phyloP scores from a whole-genome alignment of 2,888 invertebrate species.

The Drosophila cognata region DNA sequence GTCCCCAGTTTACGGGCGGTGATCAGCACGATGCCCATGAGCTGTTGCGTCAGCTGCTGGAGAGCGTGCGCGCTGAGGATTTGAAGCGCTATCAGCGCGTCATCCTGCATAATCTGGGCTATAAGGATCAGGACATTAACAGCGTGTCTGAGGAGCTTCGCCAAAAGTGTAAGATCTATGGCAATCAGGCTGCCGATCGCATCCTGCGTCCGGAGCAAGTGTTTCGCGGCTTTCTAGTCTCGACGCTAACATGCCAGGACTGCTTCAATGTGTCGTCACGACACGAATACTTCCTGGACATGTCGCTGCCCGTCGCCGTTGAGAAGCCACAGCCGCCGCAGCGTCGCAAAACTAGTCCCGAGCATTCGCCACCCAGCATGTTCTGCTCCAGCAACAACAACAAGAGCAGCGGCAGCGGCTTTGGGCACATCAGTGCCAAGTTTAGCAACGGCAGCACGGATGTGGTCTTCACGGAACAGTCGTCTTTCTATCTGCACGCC shows the following conservation, averaged over 20 bases:
- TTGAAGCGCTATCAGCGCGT: slow-evolving; percentile 92
- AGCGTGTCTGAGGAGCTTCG: slow-evolving; percentile 91
- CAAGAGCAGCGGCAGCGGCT: not conserved
- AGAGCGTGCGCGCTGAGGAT: slow-evolving; percentile 92
- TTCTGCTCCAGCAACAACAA: not conserved
- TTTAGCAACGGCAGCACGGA: slow-evolving; percentile 46
- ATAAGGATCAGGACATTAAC: slow-evolving; percentile 91
- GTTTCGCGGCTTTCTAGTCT: slow-evolving; percentile 96
- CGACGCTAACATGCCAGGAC: slow-evolving; percentile 94
- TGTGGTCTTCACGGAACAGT: slow-evolving; percentile 11
- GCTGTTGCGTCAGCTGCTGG: slow-evolving; percentile 94
- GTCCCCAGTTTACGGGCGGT: slow-evolving; percentile 95
- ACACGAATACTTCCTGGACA: slow-evolving; percentile 96
- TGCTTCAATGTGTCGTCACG: slow-evolving; percentile 94
- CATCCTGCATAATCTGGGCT: slow-evolving; percentile 91
- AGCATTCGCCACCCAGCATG: slow-evolving; percentile 54
- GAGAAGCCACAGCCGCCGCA: slow-evolving; percentile 91
- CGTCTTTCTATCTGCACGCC: slow-evolving; percentile 69
- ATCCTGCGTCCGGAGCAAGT: slow-evolving; percentile 94
- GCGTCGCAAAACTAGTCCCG: slow-evolving; percentile 85
- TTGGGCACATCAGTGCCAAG: slow-evolving; percentile 26
- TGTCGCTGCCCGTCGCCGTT: slow-evolving; percentile 94
- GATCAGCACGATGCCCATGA: slow-evolving; percentile 99
- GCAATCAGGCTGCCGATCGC: slow-evolving; percentile 91
- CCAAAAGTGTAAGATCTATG: slow-evolving; percentile 92